Evolutionary conservation across 2,888 invertebrate genomes (phyloP).

Genomic region (Drosophila borealis): DNA sequence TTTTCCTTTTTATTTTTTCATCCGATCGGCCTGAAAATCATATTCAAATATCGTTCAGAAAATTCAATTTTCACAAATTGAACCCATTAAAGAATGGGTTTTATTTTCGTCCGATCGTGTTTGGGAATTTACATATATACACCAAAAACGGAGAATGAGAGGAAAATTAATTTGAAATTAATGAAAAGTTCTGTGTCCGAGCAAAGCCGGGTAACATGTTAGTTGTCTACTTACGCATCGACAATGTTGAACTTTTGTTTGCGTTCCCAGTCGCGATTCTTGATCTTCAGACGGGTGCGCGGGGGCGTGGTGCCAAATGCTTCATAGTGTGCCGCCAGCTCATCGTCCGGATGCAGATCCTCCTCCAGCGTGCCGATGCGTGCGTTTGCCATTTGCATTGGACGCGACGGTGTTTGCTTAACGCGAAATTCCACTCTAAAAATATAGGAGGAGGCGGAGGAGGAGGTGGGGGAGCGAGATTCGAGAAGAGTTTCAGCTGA

Average conservation of each 20-base stretch:
- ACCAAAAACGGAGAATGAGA: no score
- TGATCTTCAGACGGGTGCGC: conserved; percentile 89
- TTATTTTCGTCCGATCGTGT: no score
- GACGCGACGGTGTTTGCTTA: conserved; percentile 77
- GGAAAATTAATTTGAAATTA: no score
- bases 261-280: conserved; percentile 86
- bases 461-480: background rate
- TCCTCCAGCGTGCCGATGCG: conserved; percentile 72
- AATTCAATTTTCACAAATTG: no score
- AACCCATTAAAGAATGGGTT: no score
- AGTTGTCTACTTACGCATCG: conserved; percentile 75
- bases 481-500: conserved; percentile 1
- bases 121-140: no score
- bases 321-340: conserved; percentile 86
- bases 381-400: conserved; percentile 55
- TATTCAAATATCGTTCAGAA: no score
- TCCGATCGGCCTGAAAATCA: no score
- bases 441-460: background rate
- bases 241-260: conserved; percentile 80
- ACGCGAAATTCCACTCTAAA: conserved; percentile 82
- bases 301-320: conserved; percentile 92
- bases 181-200: no score
- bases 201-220: no score
- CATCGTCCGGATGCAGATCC: conserved; percentile 84
- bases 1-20: no score